These are phyloP conservation scores for Gymnocheta viridis DNA, from an alignment of 2,888 invertebrate genomes.

Conservation along the genomic window DNA sequence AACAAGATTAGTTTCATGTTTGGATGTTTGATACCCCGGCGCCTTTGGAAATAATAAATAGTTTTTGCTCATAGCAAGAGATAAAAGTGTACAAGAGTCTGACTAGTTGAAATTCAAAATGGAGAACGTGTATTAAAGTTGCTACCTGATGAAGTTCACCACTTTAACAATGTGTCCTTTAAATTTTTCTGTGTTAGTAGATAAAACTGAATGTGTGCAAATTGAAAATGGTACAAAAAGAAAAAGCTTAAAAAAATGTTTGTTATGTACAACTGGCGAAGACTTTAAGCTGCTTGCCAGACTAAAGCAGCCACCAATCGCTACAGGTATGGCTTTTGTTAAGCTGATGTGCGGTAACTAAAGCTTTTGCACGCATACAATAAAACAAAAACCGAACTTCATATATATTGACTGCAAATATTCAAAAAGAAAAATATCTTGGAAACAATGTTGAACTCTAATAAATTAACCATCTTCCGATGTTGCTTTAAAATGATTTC, in stretches of 20 bases:
- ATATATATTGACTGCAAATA: not conserved
- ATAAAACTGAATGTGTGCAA: conserved; percentile 5
- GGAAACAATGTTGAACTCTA: too few relatives aligned
- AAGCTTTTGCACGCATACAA: conserved; percentile 33
- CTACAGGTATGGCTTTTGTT: conserved; percentile 25
- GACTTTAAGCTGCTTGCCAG: conserved; percentile 55
- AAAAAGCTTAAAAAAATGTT: not conserved
- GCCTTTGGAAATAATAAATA: conserved; percentile 77
- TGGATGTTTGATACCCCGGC: conserved; percentile 31
- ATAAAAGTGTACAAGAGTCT: conserved; percentile 59
- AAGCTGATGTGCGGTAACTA: conserved; percentile 51
- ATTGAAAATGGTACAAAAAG: conserved; percentile 15
- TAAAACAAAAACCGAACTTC: not conserved
- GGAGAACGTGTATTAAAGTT: conserved; percentile 36
- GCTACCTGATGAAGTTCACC: conserved; percentile 44
- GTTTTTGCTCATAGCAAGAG: conserved; percentile 78
- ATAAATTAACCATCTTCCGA: not conserved
- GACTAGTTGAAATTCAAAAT: not conserved
- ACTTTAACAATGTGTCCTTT: conserved; percentile 1
- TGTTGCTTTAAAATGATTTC: not conserved
- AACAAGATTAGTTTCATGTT: conserved; percentile 28
- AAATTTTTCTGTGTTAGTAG: not conserved
- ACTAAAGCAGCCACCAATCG: conserved; percentile 20
- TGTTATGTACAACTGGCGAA: conserved; percentile 19
- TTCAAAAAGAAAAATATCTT: too few relatives aligned